Evolutionary conservation across 2,113 vertebrate species (phyloP), one percentile per base, ranked within the genome.

Genomic region (Chaetodon auriga): DNA sequence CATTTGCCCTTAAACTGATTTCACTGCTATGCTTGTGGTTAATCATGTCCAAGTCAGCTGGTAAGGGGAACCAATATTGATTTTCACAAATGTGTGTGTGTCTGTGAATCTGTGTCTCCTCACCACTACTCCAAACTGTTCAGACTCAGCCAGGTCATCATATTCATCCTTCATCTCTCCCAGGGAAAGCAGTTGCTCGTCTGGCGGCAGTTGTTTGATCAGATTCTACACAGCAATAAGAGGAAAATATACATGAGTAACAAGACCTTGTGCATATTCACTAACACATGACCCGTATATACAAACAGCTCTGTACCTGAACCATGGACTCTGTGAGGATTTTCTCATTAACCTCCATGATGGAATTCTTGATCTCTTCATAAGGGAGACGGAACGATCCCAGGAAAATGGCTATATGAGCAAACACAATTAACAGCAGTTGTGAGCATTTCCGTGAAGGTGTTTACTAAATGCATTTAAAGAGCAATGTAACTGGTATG

Each of bases 81-180:
- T 45, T 46, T 46, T 60, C 11, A 70, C 19, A 21, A 68, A 61
- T 23, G 21, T 36, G 18, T 75, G 11, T 54, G 23, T 38, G 14
- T n/a, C 9, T 49, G 23, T 48, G 16, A 15, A 9, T 30, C 30
- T 43, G 0, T 19, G 8, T 25, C 41, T 80, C 14, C 96, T 96
- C 89, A 97, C 95, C 95, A 97, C 96, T 9, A 97, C 95, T n/a
- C 93, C 95, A 79, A 96, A 97, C 86, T 97, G 97, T 81, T 98
- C 97, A 0, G 95, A 87, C 84, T 97, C 97, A 0, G 96, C 96
- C 78, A 97, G 84, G 57, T 97, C 97, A 6, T 96, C 94, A 19
- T 98, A 98, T 55, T 97, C 97, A 1, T 97, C 94, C 80, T 97
- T 97, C 92, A 95, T 89, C 43, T 96, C 97, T 2, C 84, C 94